phyloP scores from a whole-genome alignment of 2,113 vertebrate genomes.

The Rhabdornis inornatus region DNA sequence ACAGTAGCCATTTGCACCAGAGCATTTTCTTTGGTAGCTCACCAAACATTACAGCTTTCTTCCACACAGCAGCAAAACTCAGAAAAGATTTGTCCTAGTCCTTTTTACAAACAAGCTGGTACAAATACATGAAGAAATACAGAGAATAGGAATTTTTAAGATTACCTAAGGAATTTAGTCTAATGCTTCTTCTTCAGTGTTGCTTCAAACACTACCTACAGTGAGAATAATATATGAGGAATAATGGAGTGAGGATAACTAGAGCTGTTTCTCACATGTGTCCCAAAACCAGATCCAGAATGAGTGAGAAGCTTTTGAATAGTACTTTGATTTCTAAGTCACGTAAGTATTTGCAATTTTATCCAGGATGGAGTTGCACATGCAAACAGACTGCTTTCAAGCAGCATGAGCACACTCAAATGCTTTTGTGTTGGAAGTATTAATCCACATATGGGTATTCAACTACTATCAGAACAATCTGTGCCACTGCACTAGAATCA shows the following conservation, averaged over 20 bases:
- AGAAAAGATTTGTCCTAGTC: neutral
- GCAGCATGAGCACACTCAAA: neutral
- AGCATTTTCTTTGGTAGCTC: neutral
- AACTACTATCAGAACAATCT: conserved; percentile 10
- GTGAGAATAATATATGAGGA: neutral
- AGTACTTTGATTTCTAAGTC: conserved; percentile 20
- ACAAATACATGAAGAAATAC: neutral
- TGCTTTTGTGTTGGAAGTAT: conserved; percentile 5
- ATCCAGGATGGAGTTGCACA: neutral
- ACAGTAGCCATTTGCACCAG: neutral
- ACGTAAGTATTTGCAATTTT: neutral
- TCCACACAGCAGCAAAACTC: neutral
- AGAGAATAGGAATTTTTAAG: neutral
- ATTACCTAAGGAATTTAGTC: neutral
- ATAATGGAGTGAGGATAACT: neutral
- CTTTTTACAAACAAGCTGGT: neutral
- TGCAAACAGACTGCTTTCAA: neutral
- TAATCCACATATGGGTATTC: conserved; percentile 27
- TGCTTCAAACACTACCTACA: neutral
- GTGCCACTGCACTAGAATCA: neutral
- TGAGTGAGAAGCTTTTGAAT: neutral
- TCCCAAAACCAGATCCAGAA: neutral
- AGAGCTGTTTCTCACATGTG: neutral
- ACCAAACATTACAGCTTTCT: neutral
- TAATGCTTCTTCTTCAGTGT: neutral